phyloP scores from a whole-genome alignment of 2,113 vertebrate species.

The Hymenochirus boettgeri region DNA sequence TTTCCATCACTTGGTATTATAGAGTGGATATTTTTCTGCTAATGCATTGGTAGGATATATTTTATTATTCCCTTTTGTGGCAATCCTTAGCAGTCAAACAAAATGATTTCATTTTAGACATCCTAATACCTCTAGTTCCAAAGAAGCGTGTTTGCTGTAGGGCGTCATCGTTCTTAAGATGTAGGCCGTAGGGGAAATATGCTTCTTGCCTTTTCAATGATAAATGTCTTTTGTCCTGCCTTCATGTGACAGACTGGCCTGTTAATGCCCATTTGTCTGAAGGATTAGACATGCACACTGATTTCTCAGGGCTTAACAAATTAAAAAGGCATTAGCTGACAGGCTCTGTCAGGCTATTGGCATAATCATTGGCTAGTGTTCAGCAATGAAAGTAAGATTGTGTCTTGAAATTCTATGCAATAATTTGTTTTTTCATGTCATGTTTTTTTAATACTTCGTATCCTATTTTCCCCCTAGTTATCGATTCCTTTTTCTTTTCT shows the following conservation, averaged over 20 bases:
- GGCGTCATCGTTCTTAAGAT: neutral
- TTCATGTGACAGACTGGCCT: constrained; percentile 28
- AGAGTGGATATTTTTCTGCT: too few species aligned
- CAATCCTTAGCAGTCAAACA: too few species aligned
- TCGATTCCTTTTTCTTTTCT: constrained; percentile 6
- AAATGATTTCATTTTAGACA: too few species aligned
- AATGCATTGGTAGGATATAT: too few species aligned
- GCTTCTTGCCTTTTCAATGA: constrained; percentile 23
- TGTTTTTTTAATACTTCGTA: too few species aligned
- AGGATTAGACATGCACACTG: constrained; percentile 41
- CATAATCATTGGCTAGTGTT: constrained; percentile 16
- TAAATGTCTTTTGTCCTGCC: constrained; percentile 21
- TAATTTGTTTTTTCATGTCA: too few species aligned
- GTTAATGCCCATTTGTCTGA: constrained; percentile 39
- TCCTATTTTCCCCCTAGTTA: constrained; percentile 1
- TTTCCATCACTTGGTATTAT: too few species aligned
- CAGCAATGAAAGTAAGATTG: constrained; percentile 26
- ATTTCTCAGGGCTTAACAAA: constrained; percentile 35
- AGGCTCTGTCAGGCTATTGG: constrained; percentile 25
- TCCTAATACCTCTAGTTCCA: too few species aligned
- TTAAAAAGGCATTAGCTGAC: constrained; percentile 41
- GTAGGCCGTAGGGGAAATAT: constrained; percentile 12
- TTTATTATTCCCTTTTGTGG: too few species aligned
- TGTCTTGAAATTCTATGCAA: neutral
- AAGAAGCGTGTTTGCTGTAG: neutral